Evolutionary conservation across 2,113 vertebrate species (phyloP).

Genomic region (Theristicus caerulescens): DNA sequence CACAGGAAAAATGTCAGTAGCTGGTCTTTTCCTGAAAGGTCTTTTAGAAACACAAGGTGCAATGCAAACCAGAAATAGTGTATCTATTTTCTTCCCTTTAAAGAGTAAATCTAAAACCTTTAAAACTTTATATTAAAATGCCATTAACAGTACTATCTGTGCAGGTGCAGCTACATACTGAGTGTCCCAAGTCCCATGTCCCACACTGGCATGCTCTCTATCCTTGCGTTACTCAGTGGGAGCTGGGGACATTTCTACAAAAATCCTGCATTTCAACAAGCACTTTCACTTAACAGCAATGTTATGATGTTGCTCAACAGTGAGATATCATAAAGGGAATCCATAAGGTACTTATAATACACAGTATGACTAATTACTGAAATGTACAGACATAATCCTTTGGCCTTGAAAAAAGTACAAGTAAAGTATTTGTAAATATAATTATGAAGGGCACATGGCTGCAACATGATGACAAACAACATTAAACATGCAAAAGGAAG

Average conservation of each 20-base stretch:
- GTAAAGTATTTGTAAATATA: neutral
- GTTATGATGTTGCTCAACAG: neutral
- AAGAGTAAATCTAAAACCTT: neutral
- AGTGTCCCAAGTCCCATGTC: neutral
- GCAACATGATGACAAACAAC: neutral
- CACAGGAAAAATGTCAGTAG: neutral
- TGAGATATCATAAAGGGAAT: neutral
- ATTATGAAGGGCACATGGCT: neutral
- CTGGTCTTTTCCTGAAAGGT: neutral
- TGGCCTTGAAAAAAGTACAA: neutral
- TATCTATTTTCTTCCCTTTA: neutral
- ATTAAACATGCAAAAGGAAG: neutral
- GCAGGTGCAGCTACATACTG: neutral
- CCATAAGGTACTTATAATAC: neutral
- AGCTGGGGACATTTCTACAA: neutral
- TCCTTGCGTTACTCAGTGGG: accelerated
- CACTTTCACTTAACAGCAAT: neutral
- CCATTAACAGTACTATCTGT: neutral
- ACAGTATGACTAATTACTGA: neutral
- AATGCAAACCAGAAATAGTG: neutral
- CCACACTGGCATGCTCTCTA: neutral
- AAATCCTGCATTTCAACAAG: neutral
- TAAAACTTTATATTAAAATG: neutral
- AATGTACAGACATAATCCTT: neutral
- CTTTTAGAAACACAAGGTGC: neutral